Percentiles rank a stretch among this genome's conserved stretches.
Conservation (phyloP, 2,113 vertebrate genomes). For the Lasiurus borealis region DNA sequence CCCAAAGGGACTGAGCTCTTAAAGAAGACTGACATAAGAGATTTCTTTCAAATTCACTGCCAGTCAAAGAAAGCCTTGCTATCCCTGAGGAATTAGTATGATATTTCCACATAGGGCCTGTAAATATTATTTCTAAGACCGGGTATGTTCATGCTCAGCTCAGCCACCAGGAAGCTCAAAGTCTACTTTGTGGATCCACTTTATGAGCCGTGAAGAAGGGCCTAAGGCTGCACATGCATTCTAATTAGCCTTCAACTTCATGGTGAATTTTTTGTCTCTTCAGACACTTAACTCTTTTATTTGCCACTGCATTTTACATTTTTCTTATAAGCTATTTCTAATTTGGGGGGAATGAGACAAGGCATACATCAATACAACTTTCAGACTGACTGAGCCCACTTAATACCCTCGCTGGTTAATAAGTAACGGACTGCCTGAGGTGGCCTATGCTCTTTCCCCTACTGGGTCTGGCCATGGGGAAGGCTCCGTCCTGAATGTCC, state of each 20-base stretch:
- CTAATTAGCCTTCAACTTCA: background rate
- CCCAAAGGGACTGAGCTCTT: background rate
- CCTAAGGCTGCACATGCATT: background rate
- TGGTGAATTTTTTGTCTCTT: constrained; percentile 37
- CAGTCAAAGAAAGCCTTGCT: background rate
- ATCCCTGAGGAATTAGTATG: background rate
- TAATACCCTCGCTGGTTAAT: background rate
- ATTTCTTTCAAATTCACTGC: constrained; percentile 28
- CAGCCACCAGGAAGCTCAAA: constrained; percentile 34
- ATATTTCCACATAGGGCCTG: background rate
- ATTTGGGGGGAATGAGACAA: background rate
- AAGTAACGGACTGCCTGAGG: background rate
- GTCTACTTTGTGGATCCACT: background rate
- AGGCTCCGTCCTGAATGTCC: background rate
- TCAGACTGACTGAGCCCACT: background rate
- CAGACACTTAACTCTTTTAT: background rate
- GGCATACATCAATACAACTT: constrained; percentile 34
- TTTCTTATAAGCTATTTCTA: constrained; percentile 44
- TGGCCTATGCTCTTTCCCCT: background rate
- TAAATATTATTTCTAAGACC: constrained; percentile 9
- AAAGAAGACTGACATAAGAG: constrained; percentile 10
- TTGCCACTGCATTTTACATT: constrained; percentile 34
- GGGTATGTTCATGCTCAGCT: background rate
- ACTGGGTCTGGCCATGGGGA: background rate
- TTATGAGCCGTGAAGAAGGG: background rate